Evolutionary conservation across 2,113 vertebrate genomes (phyloP).

Genomic region (Caloenas nicobarica): DNA sequence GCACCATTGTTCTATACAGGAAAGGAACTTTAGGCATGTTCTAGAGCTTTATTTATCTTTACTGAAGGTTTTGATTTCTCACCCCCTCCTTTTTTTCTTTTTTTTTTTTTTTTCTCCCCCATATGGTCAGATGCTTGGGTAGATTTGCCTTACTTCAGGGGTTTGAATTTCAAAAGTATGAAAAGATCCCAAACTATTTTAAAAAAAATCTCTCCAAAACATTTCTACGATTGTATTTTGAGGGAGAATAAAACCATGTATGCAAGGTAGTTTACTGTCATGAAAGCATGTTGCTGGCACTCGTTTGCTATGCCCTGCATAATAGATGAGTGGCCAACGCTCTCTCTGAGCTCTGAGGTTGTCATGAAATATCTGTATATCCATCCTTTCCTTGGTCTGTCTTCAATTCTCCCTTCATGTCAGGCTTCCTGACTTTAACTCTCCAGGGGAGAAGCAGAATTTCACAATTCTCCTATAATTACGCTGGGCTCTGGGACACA

Average conservation of each 20-base stretch:
- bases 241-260: neutral
- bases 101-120: no score
- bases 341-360: neutral
- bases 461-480: neutral
- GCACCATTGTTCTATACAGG: neutral
- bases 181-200: neutral
- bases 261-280: neutral
- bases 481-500: neutral
- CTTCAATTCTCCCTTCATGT: neutral
- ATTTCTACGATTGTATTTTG: neutral
- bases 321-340: neutral
- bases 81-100: no score
- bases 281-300: neutral
- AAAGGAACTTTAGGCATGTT: neutral
- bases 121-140: fast-evolving
- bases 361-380: neutral
- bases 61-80: neutral
- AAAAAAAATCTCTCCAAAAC: neutral
- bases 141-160: neutral
- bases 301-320: neutral
- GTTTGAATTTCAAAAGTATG: neutral
- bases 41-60: neutral
- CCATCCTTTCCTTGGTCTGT: neutral
- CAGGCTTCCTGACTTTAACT: neutral
- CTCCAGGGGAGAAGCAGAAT: neutral